phyloP scores from a whole-genome alignment of 2,888 invertebrate genomes.

The Agonum fuliginosum region DNA sequence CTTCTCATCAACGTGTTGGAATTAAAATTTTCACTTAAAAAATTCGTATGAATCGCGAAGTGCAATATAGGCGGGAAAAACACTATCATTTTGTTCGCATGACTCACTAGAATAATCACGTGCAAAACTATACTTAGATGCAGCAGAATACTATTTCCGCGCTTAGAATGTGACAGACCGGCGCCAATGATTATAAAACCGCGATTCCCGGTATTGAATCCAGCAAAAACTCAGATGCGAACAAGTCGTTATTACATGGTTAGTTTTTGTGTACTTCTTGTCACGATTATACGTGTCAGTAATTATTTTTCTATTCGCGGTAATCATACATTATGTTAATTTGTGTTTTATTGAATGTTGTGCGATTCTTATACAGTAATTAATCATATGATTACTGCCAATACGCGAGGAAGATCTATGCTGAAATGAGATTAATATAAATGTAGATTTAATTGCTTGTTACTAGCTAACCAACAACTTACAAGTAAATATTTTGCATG shows the following conservation, averaged over 20 bases:
- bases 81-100: conserved; percentile 42
- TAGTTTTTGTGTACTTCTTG: conserved; percentile 17
- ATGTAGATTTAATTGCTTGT: conserved; percentile 18
- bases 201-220: conserved; percentile 41
- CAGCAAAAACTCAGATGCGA: conserved; percentile 3
- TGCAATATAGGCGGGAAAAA: conserved; percentile 40
- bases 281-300: conserved; percentile 21
- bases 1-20: too few species aligned
- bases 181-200: conserved; percentile 51
- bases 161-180: conserved; percentile 40
- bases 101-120: conserved; percentile 41
- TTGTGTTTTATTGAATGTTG: conserved; percentile 25
- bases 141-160: conserved; percentile 45
- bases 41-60: conserved; percentile 1
- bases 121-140: conserved; percentile 51
- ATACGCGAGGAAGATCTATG: conserved; percentile 24
- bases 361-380: conserved; percentile 16
- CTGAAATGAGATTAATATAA: conserved; percentile 15
- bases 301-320: conserved; percentile 32
- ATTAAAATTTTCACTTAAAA: neutral
- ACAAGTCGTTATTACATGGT: conserved; percentile 6
- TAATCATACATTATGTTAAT: conserved; percentile 41
- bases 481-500: neutral
- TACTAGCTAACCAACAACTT: conserved; percentile 3
- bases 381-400: conserved; percentile 20